Base-by-base conservation (phyloP, 2,113 vertebrate genomes). In the Sterrhoptilus dennistouni region DNA sequence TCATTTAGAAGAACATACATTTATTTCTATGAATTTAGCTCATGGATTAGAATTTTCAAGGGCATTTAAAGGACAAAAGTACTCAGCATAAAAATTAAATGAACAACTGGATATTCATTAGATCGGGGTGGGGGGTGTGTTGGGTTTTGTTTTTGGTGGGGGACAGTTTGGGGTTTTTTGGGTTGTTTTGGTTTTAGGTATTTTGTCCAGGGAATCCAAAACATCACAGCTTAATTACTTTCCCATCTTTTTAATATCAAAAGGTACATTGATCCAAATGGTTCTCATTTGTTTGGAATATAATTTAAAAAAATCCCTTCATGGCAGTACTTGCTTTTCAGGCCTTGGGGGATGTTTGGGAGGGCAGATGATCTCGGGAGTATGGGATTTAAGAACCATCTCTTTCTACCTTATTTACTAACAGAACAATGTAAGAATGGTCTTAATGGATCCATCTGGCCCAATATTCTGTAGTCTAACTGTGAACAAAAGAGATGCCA, bases 81-180 rank as follows among this genome's bases (percentile, higher is more conserved):
- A 9, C 8, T 85, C 16, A 53, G 22, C 12, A 20, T 25, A 47
- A 75, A 91, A 69, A 52, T 84, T 50, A 76, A 92, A 86, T 66
- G 53, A 83, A 85, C 3, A 54, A 35, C 8, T 52, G 15, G 28
- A 65, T 77, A 66, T 42, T 69, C 1, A 12, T 56, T 21, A 52
- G 53, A 69, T 53, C 0, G 0, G 1, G 3, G 4, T 29, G 27
- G 3, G 14, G 4, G 17, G 4, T 3, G 11, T 3, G 14, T 15
- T 47, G 6, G 17, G 5, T 35, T 49, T 14, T 69, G 14, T 0
- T 66, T 85, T 59, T 14, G 2, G 21, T 42, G 36, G 52, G 36
- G 16, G 25, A 47, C 0, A 1, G 7, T 15, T 35, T 36, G 12
- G 35, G 54, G 27, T 9, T 25, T 12, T 82, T 75, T 35, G 40